phyloP scores from a whole-genome alignment of 2,797 vertebrate species.

The Petrocephalus schoutedeni region DNA sequence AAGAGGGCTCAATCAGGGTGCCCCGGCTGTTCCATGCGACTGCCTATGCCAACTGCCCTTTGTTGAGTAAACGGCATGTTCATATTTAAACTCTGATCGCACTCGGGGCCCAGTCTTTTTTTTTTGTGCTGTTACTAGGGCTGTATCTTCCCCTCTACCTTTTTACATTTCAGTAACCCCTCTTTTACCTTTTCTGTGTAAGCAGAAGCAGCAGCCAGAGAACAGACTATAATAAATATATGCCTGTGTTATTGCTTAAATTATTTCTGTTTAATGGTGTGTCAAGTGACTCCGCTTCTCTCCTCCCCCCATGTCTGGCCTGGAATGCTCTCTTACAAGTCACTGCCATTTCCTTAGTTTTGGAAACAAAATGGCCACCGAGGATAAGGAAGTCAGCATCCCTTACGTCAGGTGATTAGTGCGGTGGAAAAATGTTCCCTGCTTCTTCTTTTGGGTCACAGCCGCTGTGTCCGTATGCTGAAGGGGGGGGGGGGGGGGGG shows the following conservation, averaged over 20 bases:
- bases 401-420: background rate
- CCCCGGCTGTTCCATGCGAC: too few relatives aligned
- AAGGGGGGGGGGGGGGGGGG: background rate
- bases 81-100: slow-evolving; percentile 51
- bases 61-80: slow-evolving; percentile 48
- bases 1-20: background rate
- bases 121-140: background rate
- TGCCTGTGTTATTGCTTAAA: background rate
- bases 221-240: background rate
- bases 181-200: background rate
- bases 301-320: background rate
- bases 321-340: background rate
- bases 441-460: background rate
- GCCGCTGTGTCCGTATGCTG: background rate
- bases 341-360: background rate
- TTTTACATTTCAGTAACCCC: slow-evolving; percentile 10
- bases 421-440: background rate
- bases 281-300: background rate
- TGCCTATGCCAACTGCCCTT: slow-evolving; percentile 37
- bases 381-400: background rate
- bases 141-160: background rate
- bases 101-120: slow-evolving; percentile 25
- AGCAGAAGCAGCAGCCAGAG: background rate
- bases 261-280: background rate
- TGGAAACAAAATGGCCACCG: background rate